Evolutionary conservation across 2,888 invertebrate species (phyloP).

Genomic region (Phortica okadai): DNA sequence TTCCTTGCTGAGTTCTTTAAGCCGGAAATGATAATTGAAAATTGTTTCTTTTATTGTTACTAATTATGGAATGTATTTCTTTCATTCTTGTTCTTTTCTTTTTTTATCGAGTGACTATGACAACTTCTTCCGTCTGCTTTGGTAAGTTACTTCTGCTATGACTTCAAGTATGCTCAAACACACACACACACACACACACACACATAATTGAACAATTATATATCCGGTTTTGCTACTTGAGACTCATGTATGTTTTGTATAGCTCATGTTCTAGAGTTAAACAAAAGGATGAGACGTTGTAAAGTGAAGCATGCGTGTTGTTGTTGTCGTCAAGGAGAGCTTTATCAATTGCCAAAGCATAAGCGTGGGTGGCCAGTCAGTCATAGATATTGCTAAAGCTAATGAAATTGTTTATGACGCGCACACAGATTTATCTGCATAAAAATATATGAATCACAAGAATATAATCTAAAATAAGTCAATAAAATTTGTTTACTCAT

Average conservation of each 20-base stretch:
- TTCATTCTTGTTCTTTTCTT: not conserved
- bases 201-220: not conserved
- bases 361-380: too few relatives aligned
- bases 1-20: not conserved
- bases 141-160: not conserved
- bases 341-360: too few relatives aligned
- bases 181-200: not conserved
- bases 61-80: slow-evolving; percentile 15
- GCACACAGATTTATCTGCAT: too few relatives aligned
- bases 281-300: not conserved
- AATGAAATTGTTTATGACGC: too few relatives aligned
- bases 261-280: not conserved
- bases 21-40: slow-evolving; percentile 22
- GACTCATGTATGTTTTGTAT: not conserved
- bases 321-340: too few relatives aligned
- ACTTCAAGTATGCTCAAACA: not conserved
- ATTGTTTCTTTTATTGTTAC: slow-evolving; percentile 18
- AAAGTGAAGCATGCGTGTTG: too few relatives aligned
- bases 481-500: too few relatives aligned
- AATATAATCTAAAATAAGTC: too few relatives aligned
- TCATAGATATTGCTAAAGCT: too few relatives aligned
- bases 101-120: not conserved
- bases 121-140: not conserved
- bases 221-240: slow-evolving; percentile 20
- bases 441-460: too few relatives aligned